Base-by-base conservation (phyloP, 2,797 vertebrate species). In the Monodelphis domestica region DNA sequence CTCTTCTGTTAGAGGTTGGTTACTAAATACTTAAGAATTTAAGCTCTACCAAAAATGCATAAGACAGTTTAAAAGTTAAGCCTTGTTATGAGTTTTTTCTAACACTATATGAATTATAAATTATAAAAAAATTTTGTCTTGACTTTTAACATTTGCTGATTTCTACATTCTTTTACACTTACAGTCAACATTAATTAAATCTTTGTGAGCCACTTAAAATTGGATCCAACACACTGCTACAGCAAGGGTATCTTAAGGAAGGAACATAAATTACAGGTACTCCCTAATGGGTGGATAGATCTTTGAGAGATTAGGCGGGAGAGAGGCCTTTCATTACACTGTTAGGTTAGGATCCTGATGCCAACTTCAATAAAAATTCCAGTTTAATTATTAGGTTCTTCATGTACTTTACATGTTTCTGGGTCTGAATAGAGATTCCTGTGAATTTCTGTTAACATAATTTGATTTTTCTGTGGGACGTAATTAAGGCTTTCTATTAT, bases 281-380 rank as follows among this genome's bases (percentile, higher is more conserved):
- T 70, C 2, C n/a, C 7, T 15, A 38, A 0, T 4, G 4, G 1
- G 1, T 70, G 5, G 33, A 70, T 70, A 70, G 15, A n/a, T 0
- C 33, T 38, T 70, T 17, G 33, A 17, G n/a, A n/a, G n/a, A n/a
- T 70, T 1, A 5, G 5, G 9, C 17, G 33, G 5, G 33, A n/a
- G 9, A 17, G 4, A 5, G 1, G 7, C 1, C n/a, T n/a, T 59
- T 63, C 59, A 63, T n/a, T 63, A 5, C 6, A 63, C 33, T 17
- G 6, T 15, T 33, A 6, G 1, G 17, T 5, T 7, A n/a, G 17
- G 7, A 70, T 21, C 7, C 15, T 70, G 33, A n/a, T 21, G 59
- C 33, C 15, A 70, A n/a, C 33, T n/a, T n/a, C 29, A 70, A n/a
- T 6, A 5, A n/a, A 4, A 38, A 6, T 38, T n/a, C 7, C 4